Evolutionary conservation across 2,888 invertebrate species (phyloP), one percentile per base, ranked within the genome.

Genomic region (Operophtera brumata): DNA sequence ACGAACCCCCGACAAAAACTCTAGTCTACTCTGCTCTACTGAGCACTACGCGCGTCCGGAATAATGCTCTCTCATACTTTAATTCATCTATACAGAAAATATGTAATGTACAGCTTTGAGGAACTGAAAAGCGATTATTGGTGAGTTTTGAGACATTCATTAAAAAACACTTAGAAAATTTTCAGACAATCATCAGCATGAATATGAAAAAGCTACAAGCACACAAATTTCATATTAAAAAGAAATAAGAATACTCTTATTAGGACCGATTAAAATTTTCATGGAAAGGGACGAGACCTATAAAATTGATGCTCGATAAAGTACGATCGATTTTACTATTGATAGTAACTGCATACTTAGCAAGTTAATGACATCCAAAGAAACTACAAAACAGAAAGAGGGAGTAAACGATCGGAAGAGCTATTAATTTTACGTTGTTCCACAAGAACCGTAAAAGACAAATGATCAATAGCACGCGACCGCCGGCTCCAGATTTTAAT

Each of bases 1-100:
- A 87, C 88, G 87, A 88, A 83, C 86, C 84, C 78, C 85, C 83
- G 82, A 84, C 86, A 86, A 83, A 86, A 84, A 80, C 81, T 73
- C 69, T 70, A 71, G 75, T 71, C 68, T 65, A 62, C 69, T 58
- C 63, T 64, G 61, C 67, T 67, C 66, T 66, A 64, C 70, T 64
- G 69, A 66, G 64, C 73, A 71, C 48, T 46, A 34, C 47, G 48
- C 30, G 47, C 37, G 43, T 39, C 67, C 66, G 68, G 69, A 64
- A 69, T 69, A 67, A 67, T 66, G 64, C 65, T 65, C 56, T 57
- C 59, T 63, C 60, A 66, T 60, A 64, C 69, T 63, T 62, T 59
- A 74, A 79, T 75, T 76, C 73, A 74, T 64, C 65, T 66, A 63
- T 62, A 66, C 69, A 71, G 71, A 71, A 75, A 20, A 20, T 20